Evolutionary conservation across 2,113 vertebrate species (phyloP).

Genomic region (Burhinus bistriatus): DNA sequence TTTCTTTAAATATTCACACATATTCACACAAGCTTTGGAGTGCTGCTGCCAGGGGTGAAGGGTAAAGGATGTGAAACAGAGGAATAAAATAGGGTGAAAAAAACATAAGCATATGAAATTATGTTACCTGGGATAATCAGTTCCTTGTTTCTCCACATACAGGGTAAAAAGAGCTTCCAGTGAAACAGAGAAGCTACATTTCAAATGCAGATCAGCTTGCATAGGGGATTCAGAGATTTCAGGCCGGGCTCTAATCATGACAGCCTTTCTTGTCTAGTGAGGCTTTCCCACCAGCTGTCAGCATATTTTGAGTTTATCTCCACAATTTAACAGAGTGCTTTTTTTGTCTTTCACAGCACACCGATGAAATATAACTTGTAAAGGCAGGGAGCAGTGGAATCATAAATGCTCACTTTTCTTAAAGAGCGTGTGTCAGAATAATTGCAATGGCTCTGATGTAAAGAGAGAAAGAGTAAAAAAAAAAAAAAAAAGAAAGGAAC

Average conservation of each 20-base stretch:
- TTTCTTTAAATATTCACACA: neutral
- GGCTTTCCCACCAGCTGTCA: neutral
- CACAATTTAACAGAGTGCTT: neutral
- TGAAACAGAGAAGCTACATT: neutral
- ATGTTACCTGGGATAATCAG: neutral
- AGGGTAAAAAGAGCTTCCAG: neutral
- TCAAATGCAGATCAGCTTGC: neutral
- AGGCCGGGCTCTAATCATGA: neutral
- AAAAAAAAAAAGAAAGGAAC: neutral
- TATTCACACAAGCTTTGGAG: neutral
- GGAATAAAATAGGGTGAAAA: neutral
- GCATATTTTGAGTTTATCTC: neutral
- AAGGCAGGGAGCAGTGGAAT: neutral
- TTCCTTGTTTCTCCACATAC: neutral
- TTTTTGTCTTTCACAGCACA: neutral
- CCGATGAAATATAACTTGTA: neutral
- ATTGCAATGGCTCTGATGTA: neutral
- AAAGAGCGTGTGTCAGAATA: accelerated
- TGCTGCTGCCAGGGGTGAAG: neutral
- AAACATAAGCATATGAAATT: neutral
- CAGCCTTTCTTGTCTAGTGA: neutral
- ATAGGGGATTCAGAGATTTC: neutral
- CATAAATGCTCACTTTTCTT: neutral
- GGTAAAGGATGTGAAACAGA: neutral
- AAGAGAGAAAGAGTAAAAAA: neutral